Percentiles rank a stretch among this genome's conserved stretches.
phyloP scores from a whole-genome alignment of 2,797 vertebrate species.

The Trichosurus vulpecula region DNA sequence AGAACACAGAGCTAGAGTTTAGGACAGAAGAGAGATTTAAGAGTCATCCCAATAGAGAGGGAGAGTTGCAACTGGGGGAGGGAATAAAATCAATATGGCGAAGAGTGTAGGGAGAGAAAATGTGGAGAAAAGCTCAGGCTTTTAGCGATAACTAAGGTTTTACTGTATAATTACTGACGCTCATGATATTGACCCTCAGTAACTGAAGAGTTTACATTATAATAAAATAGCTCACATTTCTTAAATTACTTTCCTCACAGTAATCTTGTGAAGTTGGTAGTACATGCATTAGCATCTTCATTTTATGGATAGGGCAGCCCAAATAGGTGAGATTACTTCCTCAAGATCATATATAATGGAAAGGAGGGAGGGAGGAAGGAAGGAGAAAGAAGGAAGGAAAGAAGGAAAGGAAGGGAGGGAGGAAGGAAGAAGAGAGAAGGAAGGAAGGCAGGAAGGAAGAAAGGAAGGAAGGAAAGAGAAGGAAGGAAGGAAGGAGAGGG shows the following conservation, averaged over 20 bases:
- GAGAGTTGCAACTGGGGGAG: neutral
- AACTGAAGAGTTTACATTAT: neutral
- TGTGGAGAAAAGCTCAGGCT: neutral
- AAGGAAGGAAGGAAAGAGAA: too few species aligned
- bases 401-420: neutral
- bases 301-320: neutral
- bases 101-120: neutral
- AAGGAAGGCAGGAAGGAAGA: too few species aligned
- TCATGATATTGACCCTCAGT: neutral
- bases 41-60: neutral
- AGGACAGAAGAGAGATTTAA: neutral
- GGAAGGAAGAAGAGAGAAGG: neutral
- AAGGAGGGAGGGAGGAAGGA: neutral
- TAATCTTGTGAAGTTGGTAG: neutral
- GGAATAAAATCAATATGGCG: neutral
- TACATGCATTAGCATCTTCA: neutral
- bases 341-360: neutral
- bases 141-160: neutral
- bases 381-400: neutral
- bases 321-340: neutral
- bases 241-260: neutral
- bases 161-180: neutral
- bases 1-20: neutral
- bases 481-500: too few species aligned
- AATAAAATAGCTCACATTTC: neutral